Base-by-base conservation (phyloP, 1,140 invertebrate genomes). In the Uloborus diversus region DNA sequence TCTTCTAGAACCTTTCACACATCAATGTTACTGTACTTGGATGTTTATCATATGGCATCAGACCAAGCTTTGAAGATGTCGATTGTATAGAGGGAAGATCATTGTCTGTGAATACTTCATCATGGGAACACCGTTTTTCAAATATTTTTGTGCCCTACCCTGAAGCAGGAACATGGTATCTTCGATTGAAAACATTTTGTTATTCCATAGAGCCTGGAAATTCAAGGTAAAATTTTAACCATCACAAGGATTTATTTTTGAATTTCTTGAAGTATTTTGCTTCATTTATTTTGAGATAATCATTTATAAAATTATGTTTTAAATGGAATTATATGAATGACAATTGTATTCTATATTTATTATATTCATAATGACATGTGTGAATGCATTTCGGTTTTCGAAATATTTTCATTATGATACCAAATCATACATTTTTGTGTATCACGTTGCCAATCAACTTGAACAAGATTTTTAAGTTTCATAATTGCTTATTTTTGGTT, bases 171-270 rank as follows among this genome's bases (percentile, higher is more conserved):
- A 85, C 56, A 28, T 81, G 80, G 80, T 81, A 78, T 49, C 51
- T 78, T 37, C 64, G 64, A 47, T 17, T 81, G 14, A 53, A 59
- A 33, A 30, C 80, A 27, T 25, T n/a, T n/a, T 81, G 80, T 37
- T 81, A 75, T 62, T 23, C 27, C n/a, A 53, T 33, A 30, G 56
- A 64, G 81, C 59, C 83, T 92, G 9, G 88, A 92, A 79, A 90
- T 94, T 14, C 93, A 93, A 1, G 95, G 90, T 85, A 93, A 93
- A 0, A n/a, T n/a, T n/a, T n/a, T n/a, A n/a, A n/a, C n/a, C n/a
- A n/a, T n/a, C n/a, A n/a, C n/a, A n/a, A 93, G 94, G 83, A 90
- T 91, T 17, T 93, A 93, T 0, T 85, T 86, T 17, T 95, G 93
- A 93, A 94, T 92, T 75, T 61, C 86, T 13, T 83, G 84, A 23